These are phyloP conservation scores for Zaprionus obscuricornis DNA, from an alignment of 2,888 invertebrate species.

Conservation along the genomic window DNA sequence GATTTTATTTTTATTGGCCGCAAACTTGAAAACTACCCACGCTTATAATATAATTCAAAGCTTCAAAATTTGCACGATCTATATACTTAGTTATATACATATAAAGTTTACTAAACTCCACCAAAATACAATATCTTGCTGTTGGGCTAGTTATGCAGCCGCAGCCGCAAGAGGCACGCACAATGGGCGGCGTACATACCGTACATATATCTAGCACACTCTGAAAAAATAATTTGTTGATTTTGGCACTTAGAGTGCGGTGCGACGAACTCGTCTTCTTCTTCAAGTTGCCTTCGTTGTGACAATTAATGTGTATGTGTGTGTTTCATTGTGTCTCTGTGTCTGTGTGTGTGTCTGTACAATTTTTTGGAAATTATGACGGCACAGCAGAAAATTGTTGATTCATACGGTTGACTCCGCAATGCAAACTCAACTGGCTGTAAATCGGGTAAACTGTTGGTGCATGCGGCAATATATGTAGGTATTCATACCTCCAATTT, in stretches of 20 bases:
- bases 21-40: too few relatives aligned
- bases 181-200: conserved; percentile 10
- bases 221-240: conserved; percentile 75
- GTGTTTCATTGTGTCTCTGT: neutral
- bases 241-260: conserved; percentile 75
- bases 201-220: conserved; percentile 5
- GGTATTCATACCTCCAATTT: too few relatives aligned
- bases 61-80: too few relatives aligned
- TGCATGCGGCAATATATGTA: conserved; percentile 43
- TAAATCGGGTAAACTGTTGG: conserved; percentile 76
- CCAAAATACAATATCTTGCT: too few relatives aligned
- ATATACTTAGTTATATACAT: too few relatives aligned
- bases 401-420: conserved; percentile 76
- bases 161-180: conserved; percentile 23
- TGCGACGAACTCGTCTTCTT: conserved; percentile 2
- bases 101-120: too few relatives aligned
- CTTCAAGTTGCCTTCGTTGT: conserved; percentile 18
- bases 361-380: conserved; percentile 70
- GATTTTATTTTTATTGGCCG: too few relatives aligned
- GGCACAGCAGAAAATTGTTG: conserved; percentile 72
- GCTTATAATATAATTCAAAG: too few relatives aligned
- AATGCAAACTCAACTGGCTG: conserved; percentile 69
- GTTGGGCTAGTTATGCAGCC: conserved; percentile 39
- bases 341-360: conserved; percentile 25
- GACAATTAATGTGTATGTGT: neutral